Base-by-base conservation (phyloP, 2,797 vertebrate genomes). In the Eupleurogrammus muticus region DNA sequence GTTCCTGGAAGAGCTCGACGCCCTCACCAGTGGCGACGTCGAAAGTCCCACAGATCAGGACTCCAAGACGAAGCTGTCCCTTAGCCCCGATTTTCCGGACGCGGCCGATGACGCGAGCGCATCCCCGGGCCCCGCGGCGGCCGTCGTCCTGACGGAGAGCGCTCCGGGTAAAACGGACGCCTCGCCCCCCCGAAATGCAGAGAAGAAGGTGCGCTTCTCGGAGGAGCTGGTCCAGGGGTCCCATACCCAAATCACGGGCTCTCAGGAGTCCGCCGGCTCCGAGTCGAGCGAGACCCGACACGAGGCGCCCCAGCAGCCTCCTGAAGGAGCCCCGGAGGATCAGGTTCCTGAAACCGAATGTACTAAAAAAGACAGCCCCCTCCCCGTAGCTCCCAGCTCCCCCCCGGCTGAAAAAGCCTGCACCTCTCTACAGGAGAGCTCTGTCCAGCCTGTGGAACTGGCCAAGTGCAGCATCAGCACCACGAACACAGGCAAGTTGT, bases 201-300 rank as follows among this genome's bases (percentile, higher is more conserved):
- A 94, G 79, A 95, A 93, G 84, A 95, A 90, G 84, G 94, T 95
- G 0, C 89, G 91, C 28, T 95, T 95, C 81, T 93, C 89, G 11
- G 87, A 92, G 58, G 90, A 90, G 7, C 85, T 91, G 13, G 23
- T 92, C 80, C 82, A 82, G 54, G 78, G 44, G 9, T 40, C 60
- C 64, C 77, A 76, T 23, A 65, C 79, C 13, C 65, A 73, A 66
- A 74, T 36, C 42, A 12, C 65, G n/a, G 60, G 35, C 2, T 66
- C 80, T 64, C 78, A 51, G 70, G 79, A 83, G 59, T 49, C 72
- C 38, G 69, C 38, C 21, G 20, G 47, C 70, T 54, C 83, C 17
- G 91, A 92, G 61, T 63, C 81, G 13, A 51, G 66, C 54, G 82
- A 76, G 61, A 71, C 16, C 5, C 67, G 59, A 58, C 36, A 38